Base-by-base conservation (phyloP, 2,888 invertebrate species). In the Hecatera dysodea region DNA sequence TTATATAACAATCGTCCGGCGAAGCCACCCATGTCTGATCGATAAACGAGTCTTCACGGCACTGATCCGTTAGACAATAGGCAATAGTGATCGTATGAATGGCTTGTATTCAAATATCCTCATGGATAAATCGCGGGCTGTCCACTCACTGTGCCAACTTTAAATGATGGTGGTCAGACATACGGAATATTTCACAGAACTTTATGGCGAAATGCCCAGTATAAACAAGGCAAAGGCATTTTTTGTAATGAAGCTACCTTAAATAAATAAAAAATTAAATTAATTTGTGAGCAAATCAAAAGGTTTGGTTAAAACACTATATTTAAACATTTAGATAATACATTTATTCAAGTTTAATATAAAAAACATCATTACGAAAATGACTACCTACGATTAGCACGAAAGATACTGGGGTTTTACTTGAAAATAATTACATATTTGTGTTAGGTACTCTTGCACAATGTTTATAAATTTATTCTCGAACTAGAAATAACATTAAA, bases 41-140 rank as follows among this genome's bases (percentile, higher is more conserved):
- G 80, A 85, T 83, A 84, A 86, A 85, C 85, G 86, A 87, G 83
- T 82, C 85, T 86, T 75, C 74, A 87, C 81, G 87, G 86, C 87
- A 88, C 80, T 80, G 80, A 87, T 87, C 81, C 77, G 72, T 75
- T 62, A 78, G 87, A 92, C 92, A 92, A 92, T 91, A 84, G 89
- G 90, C 80, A 83, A 85, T 91, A 86, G 86, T 79, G 62, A 68
- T 71, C 77, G 70, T 84, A 86, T 85, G 86, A 88, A 87, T 87
- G 78, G 48, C 68, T 75, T 64, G 79, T 78, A 70, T 79, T 86
- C 81, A 83, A 84, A 88, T 87, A 86, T 83, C 72, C 78, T 82
- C 78, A 75, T 83, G 72, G 77, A 85, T 83, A 79, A 83, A 77
- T 84, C 72, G 79, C 71, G 78, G 86, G 73, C 68, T 81, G 72